Conservation (phyloP, 37 sponge, comb jelly and placozoan genomes). For the Oopsacas minuta region DNA sequence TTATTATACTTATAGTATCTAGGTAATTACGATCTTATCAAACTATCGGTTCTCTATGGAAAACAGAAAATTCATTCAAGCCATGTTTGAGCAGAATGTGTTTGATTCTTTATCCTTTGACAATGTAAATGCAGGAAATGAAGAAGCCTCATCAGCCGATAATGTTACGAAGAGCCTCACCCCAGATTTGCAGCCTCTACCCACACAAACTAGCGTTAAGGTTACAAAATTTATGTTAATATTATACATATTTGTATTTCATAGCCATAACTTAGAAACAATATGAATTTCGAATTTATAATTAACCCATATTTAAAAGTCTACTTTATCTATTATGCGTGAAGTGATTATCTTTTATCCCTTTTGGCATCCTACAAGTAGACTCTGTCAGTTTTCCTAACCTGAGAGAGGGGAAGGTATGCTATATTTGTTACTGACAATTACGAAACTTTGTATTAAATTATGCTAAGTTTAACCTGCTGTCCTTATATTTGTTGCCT, state of each 20-base stretch:
- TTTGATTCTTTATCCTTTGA: slow-evolving; percentile 41
- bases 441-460: not conserved
- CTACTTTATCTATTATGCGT: too few relatives aligned
- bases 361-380: not conserved
- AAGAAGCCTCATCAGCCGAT: not conserved
- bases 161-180: not conserved
- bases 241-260: too few relatives aligned
- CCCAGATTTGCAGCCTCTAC: not conserved
- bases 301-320: too few relatives aligned
- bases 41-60: slow-evolving; percentile 35
- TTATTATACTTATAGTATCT: too few relatives aligned
- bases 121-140: not conserved
- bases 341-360: not conserved
- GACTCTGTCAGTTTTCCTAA: not conserved
- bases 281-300: too few relatives aligned
- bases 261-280: too few relatives aligned
- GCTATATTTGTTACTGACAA: not conserved
- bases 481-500: not conserved
- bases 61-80: slow-evolving; percentile 51
- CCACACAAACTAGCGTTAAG: not conserved
- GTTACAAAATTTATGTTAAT: not conserved
- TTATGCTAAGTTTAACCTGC: not conserved
- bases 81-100: slow-evolving; percentile 34
- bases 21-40: slow-evolving; percentile 44
- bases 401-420: not conserved